Evolutionary conservation across 2,113 vertebrate genomes (phyloP).

Genomic region (Uria aalge): DNA sequence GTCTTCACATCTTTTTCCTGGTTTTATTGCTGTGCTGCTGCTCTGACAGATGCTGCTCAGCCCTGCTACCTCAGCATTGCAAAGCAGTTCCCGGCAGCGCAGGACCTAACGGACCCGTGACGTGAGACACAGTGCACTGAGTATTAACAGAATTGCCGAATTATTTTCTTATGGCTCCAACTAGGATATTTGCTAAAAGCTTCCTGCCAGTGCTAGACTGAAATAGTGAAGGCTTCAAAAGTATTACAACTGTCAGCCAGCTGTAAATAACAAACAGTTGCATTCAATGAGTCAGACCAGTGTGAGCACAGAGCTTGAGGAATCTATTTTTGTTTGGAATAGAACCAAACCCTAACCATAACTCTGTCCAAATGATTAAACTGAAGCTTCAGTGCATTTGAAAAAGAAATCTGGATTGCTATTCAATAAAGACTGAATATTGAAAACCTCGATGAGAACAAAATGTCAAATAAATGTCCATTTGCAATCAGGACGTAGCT

Average conservation of each 20-base stretch:
- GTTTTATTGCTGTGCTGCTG: not conserved
- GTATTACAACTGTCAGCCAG: not conserved
- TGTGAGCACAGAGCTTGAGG: not conserved
- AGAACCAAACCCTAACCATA: not conserved
- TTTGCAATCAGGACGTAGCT: not conserved
- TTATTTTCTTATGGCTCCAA: not conserved
- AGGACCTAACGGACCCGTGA: not conserved
- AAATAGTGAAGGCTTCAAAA: not conserved
- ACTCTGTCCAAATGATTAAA: not conserved
- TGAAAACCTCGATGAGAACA: not conserved
- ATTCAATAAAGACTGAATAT: not conserved
- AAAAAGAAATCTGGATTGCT: not conserved
- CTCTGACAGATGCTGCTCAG: not conserved
- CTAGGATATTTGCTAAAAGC: not conserved
- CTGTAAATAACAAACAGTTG: not conserved
- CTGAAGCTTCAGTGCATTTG: not conserved
- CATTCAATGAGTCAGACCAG: not conserved
- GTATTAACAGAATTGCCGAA: not conserved
- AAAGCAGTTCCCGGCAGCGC: not conserved
- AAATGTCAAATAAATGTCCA: not conserved
- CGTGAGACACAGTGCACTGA: not conserved
- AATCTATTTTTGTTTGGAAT: not conserved
- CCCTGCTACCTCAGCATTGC: not conserved
- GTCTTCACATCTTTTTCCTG: not conserved
- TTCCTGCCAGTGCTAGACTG: not conserved